Evolutionary conservation across 2,888 invertebrate species (phyloP), one percentile per base, ranked within the genome.

Genomic region (Pteria penguin): DNA sequence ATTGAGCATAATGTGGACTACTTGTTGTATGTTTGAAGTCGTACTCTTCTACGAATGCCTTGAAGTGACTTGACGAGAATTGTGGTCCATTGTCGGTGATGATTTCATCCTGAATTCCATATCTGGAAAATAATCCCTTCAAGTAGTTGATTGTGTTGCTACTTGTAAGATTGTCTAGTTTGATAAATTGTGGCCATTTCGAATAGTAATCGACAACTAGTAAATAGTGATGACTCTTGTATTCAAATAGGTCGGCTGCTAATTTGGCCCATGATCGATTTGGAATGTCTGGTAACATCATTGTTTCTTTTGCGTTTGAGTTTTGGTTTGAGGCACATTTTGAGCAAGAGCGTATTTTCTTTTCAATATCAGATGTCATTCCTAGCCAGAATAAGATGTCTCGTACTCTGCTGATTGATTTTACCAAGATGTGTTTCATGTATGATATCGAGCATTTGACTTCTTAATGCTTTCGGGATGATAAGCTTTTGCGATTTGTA

Each of bases 401-500:
- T 24, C 68, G 8, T 18, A 67, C 72, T 62, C 67, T 24, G 32
- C 27, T 31, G 55, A 66, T 76, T 55, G 71, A 68, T 54, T 78
- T 71, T 1, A 74, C 77, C 74, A 45, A 70, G 66, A 61, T 73
- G 69, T 26, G 69, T 31, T 61, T 70, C 70, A 26, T 77, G 73
- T 29, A 78, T 67, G 29, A 66, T 67, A 14, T 45, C 29, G 14
- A 78, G 65, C 78, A 75, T 78, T 62, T 72, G 26, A 22, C 27
- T 33, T 31, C 66, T 57, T 4, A 75, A n/a, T 1, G 26, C 26
- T 54, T 68, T 67, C 11, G 78, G 78, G 14, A 78, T 54, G 36
- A 78, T 58, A 8, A 71, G 8, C 33, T 66, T 70, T 32, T 71
- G 26, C 27, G 27, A 26, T 61, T 76, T 76, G 63, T 63, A 72